Percentiles rank a stretch among this genome's conserved stretches.
Conservation (phyloP, 2,113 vertebrate genomes). For the Muntiacus muntjak region DNA sequence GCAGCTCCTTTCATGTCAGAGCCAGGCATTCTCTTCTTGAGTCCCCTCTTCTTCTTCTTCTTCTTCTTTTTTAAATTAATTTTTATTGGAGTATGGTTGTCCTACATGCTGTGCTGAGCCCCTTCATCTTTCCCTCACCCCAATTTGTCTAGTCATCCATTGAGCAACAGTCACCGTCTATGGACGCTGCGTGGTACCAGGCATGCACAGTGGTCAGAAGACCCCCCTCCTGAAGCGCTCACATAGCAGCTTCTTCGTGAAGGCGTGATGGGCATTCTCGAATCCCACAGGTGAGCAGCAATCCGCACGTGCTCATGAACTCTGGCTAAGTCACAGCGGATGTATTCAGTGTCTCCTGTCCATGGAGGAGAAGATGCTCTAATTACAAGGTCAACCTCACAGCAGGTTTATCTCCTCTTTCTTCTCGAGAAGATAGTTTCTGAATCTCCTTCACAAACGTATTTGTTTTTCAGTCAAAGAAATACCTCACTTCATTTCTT, state of each 20-base stretch:
- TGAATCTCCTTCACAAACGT: neutral
- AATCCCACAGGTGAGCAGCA: neutral
- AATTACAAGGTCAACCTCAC: neutral
- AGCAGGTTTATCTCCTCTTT: neutral
- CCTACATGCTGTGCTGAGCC: neutral
- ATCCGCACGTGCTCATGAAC: neutral
- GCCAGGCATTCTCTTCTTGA: neutral
- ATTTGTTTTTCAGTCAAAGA: neutral
- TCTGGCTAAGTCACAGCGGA: neutral
- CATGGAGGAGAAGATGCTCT: fast-evolving
- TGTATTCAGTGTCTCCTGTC: fast-evolving
- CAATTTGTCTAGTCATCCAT: neutral
- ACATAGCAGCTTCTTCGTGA: neutral
- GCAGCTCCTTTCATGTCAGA: too few species aligned
- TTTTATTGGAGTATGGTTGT: neutral
- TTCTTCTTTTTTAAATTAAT: neutral
- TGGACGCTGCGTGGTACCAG: fast-evolving
- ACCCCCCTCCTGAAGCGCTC: fast-evolving
- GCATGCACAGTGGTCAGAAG: neutral
- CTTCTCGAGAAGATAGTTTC: neutral
- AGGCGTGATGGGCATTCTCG: neutral
- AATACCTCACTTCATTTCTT: neutral
- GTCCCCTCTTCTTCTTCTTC: neutral
- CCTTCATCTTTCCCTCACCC: neutral
- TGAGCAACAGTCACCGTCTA: fast-evolving